Evolutionary conservation across 2,888 invertebrate genomes (phyloP).

Genomic region (Dolichopus griseipennis): DNA sequence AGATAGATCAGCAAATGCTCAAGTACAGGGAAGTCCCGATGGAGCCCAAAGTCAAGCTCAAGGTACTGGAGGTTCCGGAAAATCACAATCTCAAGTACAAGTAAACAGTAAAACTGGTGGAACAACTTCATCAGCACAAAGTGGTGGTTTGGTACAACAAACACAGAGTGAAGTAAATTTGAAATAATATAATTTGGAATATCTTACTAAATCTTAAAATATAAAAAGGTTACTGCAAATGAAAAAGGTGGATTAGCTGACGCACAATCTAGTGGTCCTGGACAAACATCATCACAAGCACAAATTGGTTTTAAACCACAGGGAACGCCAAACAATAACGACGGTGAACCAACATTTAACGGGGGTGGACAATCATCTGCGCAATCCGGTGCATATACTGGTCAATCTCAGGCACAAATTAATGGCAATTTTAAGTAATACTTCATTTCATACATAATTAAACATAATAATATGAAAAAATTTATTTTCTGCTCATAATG

Average conservation of each 20-base stretch:
- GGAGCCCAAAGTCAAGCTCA: slow-evolving; percentile 69
- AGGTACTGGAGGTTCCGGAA: slow-evolving; percentile 62
- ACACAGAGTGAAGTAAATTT: slow-evolving; percentile 44
- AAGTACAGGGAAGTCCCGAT: slow-evolving; percentile 58
- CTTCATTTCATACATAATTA: no score
- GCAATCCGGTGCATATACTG: slow-evolving; percentile 63
- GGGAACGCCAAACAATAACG: slow-evolving; percentile 43
- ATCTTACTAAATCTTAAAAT: slow-evolving; percentile 27
- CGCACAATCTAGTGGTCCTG: slow-evolving; percentile 75
- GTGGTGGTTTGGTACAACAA: slow-evolving; percentile 65
- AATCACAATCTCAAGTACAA: slow-evolving; percentile 69
- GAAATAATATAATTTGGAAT: no score
- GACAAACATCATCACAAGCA: slow-evolving; percentile 78
- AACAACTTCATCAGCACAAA: slow-evolving; percentile 66
- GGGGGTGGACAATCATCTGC: slow-evolving; percentile 73
- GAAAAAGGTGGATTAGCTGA: slow-evolving; percentile 76
- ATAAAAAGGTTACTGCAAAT: slow-evolving; percentile 70
- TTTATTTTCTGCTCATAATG: background rate
- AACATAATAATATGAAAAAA: background rate
- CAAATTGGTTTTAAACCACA: slow-evolving; percentile 79
- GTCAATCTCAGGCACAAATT: slow-evolving; percentile 74
- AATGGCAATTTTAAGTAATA: slow-evolving; percentile 60
- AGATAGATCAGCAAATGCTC: slow-evolving; percentile 58
- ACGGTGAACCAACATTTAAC: slow-evolving; percentile 51
- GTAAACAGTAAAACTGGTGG: slow-evolving; percentile 67